Evolutionary conservation across 2,888 invertebrate genomes (phyloP).

Genomic region (Ophion ellenae): DNA sequence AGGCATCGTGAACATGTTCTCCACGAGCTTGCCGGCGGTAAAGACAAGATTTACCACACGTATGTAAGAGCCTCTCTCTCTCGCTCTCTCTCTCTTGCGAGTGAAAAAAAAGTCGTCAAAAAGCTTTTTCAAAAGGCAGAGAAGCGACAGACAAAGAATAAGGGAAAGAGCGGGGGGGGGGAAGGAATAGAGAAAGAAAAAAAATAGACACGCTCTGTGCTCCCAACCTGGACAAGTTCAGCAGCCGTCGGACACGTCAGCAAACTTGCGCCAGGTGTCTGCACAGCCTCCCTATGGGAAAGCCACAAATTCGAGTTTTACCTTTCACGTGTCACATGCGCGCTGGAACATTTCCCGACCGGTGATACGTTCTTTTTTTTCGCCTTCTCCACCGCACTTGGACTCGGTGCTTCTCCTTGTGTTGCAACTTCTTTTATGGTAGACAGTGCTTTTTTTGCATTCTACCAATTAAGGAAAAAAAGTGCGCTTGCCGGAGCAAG

Average conservation of each 20-base stretch:
- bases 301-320: constrained; percentile 34
- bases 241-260: constrained; percentile 58
- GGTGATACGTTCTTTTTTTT: constrained; percentile 6
- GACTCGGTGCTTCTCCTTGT: background rate
- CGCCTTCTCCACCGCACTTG: constrained; percentile 10
- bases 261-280: constrained; percentile 53
- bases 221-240: constrained; percentile 50
- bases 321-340: constrained; percentile 9
- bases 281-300: background rate
- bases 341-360: constrained; percentile 28
- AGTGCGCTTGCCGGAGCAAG: background rate
- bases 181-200: background rate
- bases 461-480: constrained; percentile 1
- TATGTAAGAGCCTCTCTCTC: constrained; percentile 11
- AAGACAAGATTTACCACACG: constrained; percentile 39
- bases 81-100: background rate
- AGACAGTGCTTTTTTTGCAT: background rate
- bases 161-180: constrained; percentile 6
- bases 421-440: constrained; percentile 8
- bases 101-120: constrained; percentile 49
- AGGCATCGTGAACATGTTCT: constrained; percentile 16
- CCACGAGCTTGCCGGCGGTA: constrained; percentile 15
- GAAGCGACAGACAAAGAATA: background rate
- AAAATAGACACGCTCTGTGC: constrained; percentile 13
- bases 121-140: constrained; percentile 30